Evolutionary conservation across 2,113 vertebrate species (phyloP), one percentile per base, ranked within the genome.

Genomic region (Bombycilla garrulus): DNA sequence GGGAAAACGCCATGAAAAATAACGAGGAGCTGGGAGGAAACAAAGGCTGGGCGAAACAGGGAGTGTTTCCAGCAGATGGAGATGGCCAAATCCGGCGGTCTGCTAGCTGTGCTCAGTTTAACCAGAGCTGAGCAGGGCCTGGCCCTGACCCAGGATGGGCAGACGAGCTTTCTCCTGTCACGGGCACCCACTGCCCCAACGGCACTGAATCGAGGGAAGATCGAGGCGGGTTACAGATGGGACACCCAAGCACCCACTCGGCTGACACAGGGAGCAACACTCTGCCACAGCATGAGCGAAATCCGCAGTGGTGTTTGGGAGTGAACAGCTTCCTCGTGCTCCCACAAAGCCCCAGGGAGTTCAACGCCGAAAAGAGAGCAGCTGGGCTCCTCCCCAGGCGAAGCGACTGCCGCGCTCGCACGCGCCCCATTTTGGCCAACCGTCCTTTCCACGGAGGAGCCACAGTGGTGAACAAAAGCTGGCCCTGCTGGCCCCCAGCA

Each of bases 1-100:
- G 70, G 71, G 65, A 61, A 93, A 92, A 92, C 5, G 5, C 83
- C 72, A 51, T 64, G 83, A 79, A 90, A 92, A 93, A 83, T 69
- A 94, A 73, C 3, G 40, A 92, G 88, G 70, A 81, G 53, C 72
- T 67, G 56, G 28, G 50, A 94, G 81, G 77, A 81, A 93, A 91
- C 92, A 95, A 93, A 94, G 85, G 42, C 82, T 82, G 77, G n/a
- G 86, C 2, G 3, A 88, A 81, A 60, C 16, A 61, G 81, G 40
- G 65, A 84, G 44, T 1, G 7, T 62, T 93, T 86, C 88, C 53
- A 81, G 81, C 78, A 72, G 65, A 84, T 7, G n/a, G 66, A 90
- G 69, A 26, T 38, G 82, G 74, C 29, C 85, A 77, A 57, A 90
- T 65, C 74, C 6, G 1, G 15, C 4, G 0, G 29, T 57, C 31